Conservation (phyloP, 2,888 invertebrate species). For the Odontocerum albicorne region DNA sequence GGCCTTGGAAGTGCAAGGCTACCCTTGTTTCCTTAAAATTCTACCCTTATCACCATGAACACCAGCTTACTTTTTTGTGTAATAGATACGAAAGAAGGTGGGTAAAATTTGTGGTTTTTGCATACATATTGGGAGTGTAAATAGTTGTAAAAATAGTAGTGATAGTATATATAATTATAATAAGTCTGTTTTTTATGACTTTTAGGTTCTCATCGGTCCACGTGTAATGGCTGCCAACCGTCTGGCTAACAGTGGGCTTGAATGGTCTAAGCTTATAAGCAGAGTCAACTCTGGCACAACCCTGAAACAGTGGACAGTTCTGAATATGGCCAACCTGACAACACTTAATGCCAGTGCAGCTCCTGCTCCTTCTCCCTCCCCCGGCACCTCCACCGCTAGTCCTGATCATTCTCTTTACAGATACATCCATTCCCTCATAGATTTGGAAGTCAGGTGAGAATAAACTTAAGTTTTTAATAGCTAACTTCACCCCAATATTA, state of each 20-base stretch:
- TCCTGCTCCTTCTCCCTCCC: slow-evolving; percentile 9
- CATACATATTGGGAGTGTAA: too few species aligned
- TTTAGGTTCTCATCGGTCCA: slow-evolving; percentile 69
- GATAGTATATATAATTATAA: too few species aligned
- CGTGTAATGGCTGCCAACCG: slow-evolving; percentile 83
- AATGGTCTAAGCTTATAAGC: slow-evolving; percentile 73
- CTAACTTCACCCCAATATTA: neutral
- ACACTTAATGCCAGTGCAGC: slow-evolving; percentile 39
- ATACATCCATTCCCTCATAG: slow-evolving; percentile 32
- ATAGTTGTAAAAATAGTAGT: too few species aligned
- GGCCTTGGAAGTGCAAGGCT: too few species aligned
- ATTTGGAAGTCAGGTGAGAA: slow-evolving; percentile 29
- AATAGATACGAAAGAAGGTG: too few species aligned
- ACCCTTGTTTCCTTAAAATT: too few species aligned
- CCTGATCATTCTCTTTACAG: slow-evolving; percentile 34
- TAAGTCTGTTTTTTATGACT: too few species aligned
- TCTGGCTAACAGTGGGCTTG: slow-evolving; percentile 67
- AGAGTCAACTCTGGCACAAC: slow-evolving; percentile 78
- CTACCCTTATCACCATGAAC: too few species aligned
- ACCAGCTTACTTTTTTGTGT: too few species aligned
- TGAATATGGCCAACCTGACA: slow-evolving; percentile 68
- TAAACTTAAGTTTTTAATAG: neutral
- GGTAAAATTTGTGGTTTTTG: too few species aligned
- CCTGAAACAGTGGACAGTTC: slow-evolving; percentile 85
- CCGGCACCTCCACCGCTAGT: slow-evolving; percentile 14